These are phyloP conservation scores for Anser cygnoides DNA, from an alignment of 2,113 vertebrate genomes.

Conservation along the genomic window DNA sequence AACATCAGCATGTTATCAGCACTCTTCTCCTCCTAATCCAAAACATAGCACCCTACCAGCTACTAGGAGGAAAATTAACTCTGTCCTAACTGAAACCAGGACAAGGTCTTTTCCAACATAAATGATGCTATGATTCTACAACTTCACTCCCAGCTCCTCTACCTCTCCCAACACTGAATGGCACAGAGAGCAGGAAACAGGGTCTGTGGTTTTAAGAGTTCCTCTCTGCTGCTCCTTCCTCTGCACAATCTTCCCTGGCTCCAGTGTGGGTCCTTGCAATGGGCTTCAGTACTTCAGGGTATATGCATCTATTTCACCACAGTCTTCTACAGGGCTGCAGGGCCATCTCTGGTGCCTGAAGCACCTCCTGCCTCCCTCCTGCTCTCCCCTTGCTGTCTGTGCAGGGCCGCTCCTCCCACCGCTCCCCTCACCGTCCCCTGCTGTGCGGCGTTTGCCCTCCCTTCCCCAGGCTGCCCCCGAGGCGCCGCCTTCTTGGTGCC, in stretches of 20 bases:
- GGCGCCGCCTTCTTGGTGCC: no score
- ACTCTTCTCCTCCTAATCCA: no score
- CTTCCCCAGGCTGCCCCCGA: no score
- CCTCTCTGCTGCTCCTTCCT: background rate
- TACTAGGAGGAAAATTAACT: no score
- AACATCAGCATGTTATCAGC: no score
- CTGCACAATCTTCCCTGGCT: background rate
- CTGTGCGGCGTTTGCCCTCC: no score
- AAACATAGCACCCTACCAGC: no score
- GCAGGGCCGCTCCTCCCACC: background rate
- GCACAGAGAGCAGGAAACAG: fast-evolving
- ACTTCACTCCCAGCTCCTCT: background rate
- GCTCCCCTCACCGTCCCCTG: no score
- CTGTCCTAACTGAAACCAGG: no score
- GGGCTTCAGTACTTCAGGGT: background rate
- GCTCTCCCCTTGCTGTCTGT: fast-evolving
- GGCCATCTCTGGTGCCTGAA: background rate
- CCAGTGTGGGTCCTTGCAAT: background rate
- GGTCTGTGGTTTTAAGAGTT: background rate
- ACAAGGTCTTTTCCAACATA: no score
- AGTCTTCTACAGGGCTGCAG: background rate
- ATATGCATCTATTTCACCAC: background rate
- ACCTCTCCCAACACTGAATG: fast-evolving
- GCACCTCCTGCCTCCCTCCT: background rate
- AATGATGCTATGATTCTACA: background rate